phyloP scores from a whole-genome alignment of 2,888 invertebrate genomes.

The Heliconius ethilla region DNA sequence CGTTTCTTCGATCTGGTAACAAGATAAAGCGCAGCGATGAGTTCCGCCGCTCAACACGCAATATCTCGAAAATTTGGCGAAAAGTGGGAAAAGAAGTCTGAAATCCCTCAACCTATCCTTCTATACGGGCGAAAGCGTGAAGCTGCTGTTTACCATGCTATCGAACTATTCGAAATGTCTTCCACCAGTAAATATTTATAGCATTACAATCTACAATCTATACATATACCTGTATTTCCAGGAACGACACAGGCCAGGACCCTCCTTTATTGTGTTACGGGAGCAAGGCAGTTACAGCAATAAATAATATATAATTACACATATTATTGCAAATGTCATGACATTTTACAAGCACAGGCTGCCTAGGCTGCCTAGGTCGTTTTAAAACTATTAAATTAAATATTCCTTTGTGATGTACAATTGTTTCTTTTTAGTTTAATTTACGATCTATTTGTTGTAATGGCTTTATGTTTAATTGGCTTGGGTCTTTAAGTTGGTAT shows the following conservation, averaged over 20 bases:
- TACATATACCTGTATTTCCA: neutral
- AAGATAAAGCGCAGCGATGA: too few relatives aligned
- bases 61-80: too few relatives aligned
- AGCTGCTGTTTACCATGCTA: neutral
- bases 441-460: neutral
- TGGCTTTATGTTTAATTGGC: neutral
- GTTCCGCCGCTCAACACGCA: too few relatives aligned
- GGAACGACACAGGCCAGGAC: constrained; percentile 32
- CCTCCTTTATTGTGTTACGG: constrained; percentile 43
- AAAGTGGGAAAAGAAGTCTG: too few relatives aligned
- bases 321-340: constrained; percentile 34
- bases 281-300: constrained; percentile 25
- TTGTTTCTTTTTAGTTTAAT: neutral
- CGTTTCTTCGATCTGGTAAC: too few relatives aligned
- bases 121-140: neutral
- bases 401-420: constrained; percentile 7
- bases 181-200: neutral
- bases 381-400: constrained; percentile 22
- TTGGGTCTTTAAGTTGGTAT: too few relatives aligned
- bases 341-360: neutral
- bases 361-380: neutral
- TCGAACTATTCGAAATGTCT: neutral
- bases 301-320: constrained; percentile 41
- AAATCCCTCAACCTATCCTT: too few relatives aligned
- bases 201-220: neutral